These are phyloP conservation scores for Nomada hirtipes DNA, from an alignment of 2,888 invertebrate species.

Conservation along the genomic window DNA sequence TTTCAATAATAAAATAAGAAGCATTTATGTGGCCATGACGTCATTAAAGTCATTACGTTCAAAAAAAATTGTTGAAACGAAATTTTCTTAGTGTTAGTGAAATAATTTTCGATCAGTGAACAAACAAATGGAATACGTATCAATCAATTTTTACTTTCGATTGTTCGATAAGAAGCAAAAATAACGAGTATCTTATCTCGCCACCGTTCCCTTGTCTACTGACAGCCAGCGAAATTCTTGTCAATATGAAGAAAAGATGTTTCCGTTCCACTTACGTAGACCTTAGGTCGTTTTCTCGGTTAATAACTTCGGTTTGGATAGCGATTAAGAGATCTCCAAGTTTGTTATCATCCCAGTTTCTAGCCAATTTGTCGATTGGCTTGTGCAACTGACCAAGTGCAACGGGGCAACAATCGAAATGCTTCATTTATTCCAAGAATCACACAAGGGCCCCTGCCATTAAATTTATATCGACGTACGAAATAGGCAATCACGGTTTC, in stretches of 20 bases:
- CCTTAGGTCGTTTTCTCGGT: slow-evolving; percentile 1
- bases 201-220: background rate
- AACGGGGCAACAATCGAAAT: background rate
- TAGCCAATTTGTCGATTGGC: slow-evolving; percentile 1
- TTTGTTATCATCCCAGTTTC: background rate
- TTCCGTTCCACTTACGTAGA: background rate
- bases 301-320: slow-evolving; percentile 9
- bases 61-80: too few species aligned
- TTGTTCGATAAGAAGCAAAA: background rate
- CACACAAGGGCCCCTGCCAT: background rate
- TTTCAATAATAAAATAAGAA: too few species aligned
- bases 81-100: too few species aligned
- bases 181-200: background rate
- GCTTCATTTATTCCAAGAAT: background rate
- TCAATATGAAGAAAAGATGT: slow-evolving; percentile 10
- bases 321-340: slow-evolving; percentile 12
- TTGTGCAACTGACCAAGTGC: background rate
- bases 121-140: background rate
- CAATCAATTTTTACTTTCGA: background rate
- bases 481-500: background rate
- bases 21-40: too few species aligned
- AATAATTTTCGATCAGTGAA: background rate
- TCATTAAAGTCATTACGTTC: too few species aligned
- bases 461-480: background rate
- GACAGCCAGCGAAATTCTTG: background rate